phyloP scores from a whole-genome alignment of 1,140 invertebrate genomes.

The Drosophila repleta region DNA sequence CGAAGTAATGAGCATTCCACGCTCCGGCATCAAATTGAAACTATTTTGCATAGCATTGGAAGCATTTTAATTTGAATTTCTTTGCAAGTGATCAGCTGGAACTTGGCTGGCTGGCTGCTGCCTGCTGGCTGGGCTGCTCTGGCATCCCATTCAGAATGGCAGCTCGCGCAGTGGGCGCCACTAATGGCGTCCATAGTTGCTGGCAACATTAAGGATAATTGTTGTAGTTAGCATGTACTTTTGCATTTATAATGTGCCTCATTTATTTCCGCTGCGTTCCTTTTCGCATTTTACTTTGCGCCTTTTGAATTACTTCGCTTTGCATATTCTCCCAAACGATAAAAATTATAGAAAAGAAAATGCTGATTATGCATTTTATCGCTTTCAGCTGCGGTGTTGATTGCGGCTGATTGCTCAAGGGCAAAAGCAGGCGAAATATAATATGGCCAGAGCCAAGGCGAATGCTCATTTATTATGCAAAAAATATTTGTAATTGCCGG shows the following conservation, averaged over 20 bases:
- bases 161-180: constrained; percentile 1
- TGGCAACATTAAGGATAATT: constrained; percentile 81
- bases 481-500: constrained; percentile 7
- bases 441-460: background rate
- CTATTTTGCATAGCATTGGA: constrained; percentile 78
- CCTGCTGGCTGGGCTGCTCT: background rate
- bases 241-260: constrained; percentile 80
- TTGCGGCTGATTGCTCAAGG: constrained; percentile 64
- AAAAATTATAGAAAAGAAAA: constrained; percentile 52
- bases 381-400: constrained; percentile 65
- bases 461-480: constrained; percentile 17
- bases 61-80: constrained; percentile 82
- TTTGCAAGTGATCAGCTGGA: constrained; percentile 70
- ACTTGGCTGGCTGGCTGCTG: constrained; percentile 7
- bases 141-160: constrained; percentile 8
- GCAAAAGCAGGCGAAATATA: background rate
- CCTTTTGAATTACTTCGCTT: constrained; percentile 53
- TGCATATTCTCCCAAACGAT: constrained; percentile 70
- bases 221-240: constrained; percentile 81
- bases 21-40: constrained; percentile 71
- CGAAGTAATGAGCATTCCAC: constrained; percentile 75
- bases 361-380: constrained; percentile 78
- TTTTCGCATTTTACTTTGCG: constrained; percentile 7
- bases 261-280: constrained; percentile 57
- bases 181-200: constrained; percentile 67